Percentiles rank a stretch among this genome's conserved stretches.
Conservation (phyloP, 2,113 vertebrate species). For the Atlantisia rogersi region DNA sequence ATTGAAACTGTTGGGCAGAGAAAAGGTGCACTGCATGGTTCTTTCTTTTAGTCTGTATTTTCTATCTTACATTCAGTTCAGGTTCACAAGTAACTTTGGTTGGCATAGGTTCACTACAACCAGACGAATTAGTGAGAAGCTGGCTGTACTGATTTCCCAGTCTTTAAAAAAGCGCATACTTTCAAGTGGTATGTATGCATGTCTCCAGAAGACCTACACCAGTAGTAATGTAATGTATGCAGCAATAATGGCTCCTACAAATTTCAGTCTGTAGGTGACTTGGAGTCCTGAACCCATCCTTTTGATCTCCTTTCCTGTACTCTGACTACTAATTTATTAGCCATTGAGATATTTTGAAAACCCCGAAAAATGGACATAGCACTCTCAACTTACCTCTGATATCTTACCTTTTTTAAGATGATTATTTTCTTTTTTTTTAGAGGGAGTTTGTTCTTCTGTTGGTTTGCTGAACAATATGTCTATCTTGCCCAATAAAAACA, state of each 20-base stretch:
- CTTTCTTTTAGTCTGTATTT: not conserved
- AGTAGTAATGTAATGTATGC: not conserved
- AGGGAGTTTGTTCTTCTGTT: not conserved
- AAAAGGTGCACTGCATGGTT: not conserved
- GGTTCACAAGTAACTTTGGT: not conserved
- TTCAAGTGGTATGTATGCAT: not conserved
- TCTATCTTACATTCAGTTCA: not conserved
- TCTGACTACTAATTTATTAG: not conserved
- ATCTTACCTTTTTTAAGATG: not conserved
- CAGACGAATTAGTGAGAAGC: not conserved
- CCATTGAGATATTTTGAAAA: not conserved
- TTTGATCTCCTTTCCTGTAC: not conserved
- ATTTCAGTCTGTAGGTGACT: not conserved
- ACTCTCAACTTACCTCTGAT: not conserved
- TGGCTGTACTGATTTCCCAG: not conserved
- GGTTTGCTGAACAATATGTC: not conserved
- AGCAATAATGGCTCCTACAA: not conserved
- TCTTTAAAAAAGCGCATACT: not conserved
- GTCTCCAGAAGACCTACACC: not conserved
- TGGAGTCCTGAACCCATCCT: not conserved
- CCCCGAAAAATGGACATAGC: not conserved
- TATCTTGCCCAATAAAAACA: not conserved
- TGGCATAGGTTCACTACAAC: not conserved
- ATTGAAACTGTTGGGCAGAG: not conserved
- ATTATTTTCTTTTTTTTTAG: not conserved